These are phyloP conservation scores for Nymphalis c-album DNA, from an alignment of 2,888 invertebrate species.

Conservation along the genomic window DNA sequence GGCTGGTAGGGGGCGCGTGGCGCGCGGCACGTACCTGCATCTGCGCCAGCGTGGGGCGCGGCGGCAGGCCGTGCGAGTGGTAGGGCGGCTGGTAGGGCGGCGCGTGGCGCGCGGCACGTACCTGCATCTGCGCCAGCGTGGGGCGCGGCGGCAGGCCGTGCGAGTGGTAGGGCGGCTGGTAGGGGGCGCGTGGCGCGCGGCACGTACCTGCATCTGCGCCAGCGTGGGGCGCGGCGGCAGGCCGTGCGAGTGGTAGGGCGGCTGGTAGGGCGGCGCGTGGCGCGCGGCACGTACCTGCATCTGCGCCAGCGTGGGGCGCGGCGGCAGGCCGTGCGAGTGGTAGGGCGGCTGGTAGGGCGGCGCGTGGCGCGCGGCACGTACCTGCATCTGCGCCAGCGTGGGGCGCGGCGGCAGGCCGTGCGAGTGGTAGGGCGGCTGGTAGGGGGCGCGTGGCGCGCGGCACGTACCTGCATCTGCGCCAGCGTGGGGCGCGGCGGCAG, in stretches of 20 bases:
- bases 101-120: constrained; percentile 78
- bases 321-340: constrained; percentile 85
- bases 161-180: constrained; percentile 89
- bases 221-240: constrained; percentile 86
- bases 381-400: constrained; percentile 93
- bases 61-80: constrained; percentile 85
- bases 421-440: constrained; percentile 89
- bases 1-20: constrained; percentile 86
- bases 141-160: constrained; percentile 87
- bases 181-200: constrained; percentile 81
- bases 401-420: constrained; percentile 87
- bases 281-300: constrained; percentile 88
- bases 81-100: constrained; percentile 90
- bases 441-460: constrained; percentile 81
- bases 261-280: constrained; percentile 85
- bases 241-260: constrained; percentile 89
- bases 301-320: constrained; percentile 89
- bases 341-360: constrained; percentile 90
- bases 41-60: constrained; percentile 89
- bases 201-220: constrained; percentile 94
- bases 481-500: constrained; percentile 86
- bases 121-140: constrained; percentile 93
- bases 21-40: constrained; percentile 88
- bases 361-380: constrained; percentile 78
- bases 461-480: constrained; percentile 94